phyloP scores from a whole-genome alignment of 92 coral and sea anemone genomes.

The Isaurus tuberculatus region DNA sequence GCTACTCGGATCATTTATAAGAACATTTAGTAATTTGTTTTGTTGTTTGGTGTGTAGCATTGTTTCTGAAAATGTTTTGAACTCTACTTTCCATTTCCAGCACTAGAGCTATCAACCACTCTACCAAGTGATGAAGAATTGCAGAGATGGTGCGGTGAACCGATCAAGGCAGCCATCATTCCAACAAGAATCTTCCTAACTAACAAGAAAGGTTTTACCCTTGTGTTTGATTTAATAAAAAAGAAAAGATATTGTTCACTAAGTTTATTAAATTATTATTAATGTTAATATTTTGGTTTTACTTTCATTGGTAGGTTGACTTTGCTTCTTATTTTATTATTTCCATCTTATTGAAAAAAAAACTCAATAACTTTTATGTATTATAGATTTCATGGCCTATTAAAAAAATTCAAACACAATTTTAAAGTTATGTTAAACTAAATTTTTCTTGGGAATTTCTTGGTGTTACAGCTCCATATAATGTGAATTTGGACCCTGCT shows the following conservation, averaged over 20 bases:
- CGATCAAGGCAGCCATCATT: slow-evolving; percentile 86
- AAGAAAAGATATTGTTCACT: too few relatives aligned
- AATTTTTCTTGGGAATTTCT: neutral
- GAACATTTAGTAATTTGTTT: too few relatives aligned
- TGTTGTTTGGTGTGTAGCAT: too few relatives aligned
- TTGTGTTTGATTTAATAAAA: neutral
- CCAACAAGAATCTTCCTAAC: slow-evolving; percentile 90
- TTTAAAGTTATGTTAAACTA: neutral
- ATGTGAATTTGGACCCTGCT: neutral
- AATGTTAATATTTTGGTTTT: too few relatives aligned
- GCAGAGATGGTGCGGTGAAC: slow-evolving; percentile 96
- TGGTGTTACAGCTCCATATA: too few relatives aligned
- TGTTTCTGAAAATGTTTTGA: neutral
- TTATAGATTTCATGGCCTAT: too few relatives aligned
- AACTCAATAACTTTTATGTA: neutral
- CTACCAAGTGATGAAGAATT: slow-evolving; percentile 87
- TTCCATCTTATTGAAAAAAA: too few relatives aligned
- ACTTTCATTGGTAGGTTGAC: too few relatives aligned
- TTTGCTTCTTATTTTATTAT: too few relatives aligned
- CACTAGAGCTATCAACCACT: slow-evolving; percentile 81
- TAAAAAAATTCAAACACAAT: neutral
- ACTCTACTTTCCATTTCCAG: slow-evolving; percentile 42
- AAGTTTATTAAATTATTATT: too few relatives aligned
- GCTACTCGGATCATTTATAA: too few relatives aligned
- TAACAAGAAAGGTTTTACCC: slow-evolving; percentile 82